phyloP scores from a whole-genome alignment of 2,888 invertebrate species.

The Latrodectus hesperus region DNA sequence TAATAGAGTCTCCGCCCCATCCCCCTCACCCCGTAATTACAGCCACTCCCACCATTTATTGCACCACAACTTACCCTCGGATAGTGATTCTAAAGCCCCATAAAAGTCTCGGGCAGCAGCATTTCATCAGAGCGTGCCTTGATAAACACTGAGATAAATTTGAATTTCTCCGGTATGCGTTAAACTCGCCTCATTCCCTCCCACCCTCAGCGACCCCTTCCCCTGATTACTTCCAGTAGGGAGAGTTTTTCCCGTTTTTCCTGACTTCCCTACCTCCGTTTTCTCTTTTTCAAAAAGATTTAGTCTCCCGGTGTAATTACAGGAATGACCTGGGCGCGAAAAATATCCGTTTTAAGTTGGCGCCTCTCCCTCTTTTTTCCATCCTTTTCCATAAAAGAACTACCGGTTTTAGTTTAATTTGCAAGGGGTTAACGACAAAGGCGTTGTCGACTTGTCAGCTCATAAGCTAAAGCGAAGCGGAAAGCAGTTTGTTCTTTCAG shows the following conservation, averaged over 20 bases:
- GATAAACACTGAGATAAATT: conserved; percentile 56
- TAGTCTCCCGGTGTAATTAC: conserved; percentile 42
- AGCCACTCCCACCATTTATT: conserved; percentile 38
- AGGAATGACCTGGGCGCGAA: conserved; percentile 29
- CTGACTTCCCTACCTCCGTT: neutral
- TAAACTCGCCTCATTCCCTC: neutral
- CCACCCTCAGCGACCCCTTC: neutral
- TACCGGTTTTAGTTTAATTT: conserved; percentile 50
- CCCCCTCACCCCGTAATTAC: conserved; percentile 37
- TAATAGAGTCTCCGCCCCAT: conserved; percentile 37
- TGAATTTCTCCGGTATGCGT: conserved; percentile 38
- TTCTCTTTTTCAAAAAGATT: conserved; percentile 19
- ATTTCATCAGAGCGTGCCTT: conserved; percentile 55
- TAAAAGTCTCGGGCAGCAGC: conserved; percentile 37
- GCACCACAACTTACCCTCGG: conserved; percentile 35
- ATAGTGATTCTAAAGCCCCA: conserved; percentile 12
- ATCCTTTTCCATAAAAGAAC: conserved; percentile 41
- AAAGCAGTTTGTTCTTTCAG: neutral
- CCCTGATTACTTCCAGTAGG: neutral
- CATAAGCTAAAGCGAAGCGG: neutral
- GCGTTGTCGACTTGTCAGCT: conserved; percentile 13
- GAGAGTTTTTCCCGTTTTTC: neutral
- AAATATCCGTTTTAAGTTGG: conserved; percentile 26
- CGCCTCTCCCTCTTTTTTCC: conserved; percentile 1
- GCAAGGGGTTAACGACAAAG: conserved; percentile 18